Evolutionary conservation across 2,113 vertebrate species (phyloP), one percentile per base, ranked within the genome.

Genomic region (Tachysurus vachellii): DNA sequence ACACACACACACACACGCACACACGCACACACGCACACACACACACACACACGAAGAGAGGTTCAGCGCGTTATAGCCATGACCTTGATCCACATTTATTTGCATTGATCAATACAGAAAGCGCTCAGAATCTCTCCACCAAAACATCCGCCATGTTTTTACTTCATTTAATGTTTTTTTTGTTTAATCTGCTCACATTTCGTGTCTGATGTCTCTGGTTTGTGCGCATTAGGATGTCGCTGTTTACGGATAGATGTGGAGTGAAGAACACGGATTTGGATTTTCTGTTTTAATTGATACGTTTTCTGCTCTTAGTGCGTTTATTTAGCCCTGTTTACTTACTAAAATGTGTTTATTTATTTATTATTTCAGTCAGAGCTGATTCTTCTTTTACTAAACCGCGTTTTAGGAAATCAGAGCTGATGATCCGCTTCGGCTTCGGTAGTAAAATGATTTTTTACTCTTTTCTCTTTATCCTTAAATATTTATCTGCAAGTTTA

Each of bases 341-440:
- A 13, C 1, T 62, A 9, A 26, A 36, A 36, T 36, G 36, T 44
- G 3, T 0, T 73, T 44, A 13, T 4, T 62, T 11, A n/a, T 44
- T 71, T 71, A 16, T 42, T 71, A 19, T 42, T 42, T 70, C 31
- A 66, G 2, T 70, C 5, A 44, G 17, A 4, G 17, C 17, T 21
- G 31, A 73, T 23, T 21, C 1, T 73, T 70, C 5, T 68, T 36
- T 70, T 70, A 36, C 19, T 73, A 23, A 23, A 47, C 42, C 5
- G 42, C 44, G 36, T 73, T 12, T 44, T 3, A 44, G 36, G 17
- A 73, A 73, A 19, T 21, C 36, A 47, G 23, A 23, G 70, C 31
- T 42, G 64, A 31, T 94, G 91, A 7, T 68, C n/a, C 19, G 5
- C 1, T 50, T 11, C 21, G 9, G 23, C 0, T 50, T 53, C 21